Evolutionary conservation across 2,888 invertebrate genomes (phyloP).

Genomic region (Zootermopsis nevadensis): DNA sequence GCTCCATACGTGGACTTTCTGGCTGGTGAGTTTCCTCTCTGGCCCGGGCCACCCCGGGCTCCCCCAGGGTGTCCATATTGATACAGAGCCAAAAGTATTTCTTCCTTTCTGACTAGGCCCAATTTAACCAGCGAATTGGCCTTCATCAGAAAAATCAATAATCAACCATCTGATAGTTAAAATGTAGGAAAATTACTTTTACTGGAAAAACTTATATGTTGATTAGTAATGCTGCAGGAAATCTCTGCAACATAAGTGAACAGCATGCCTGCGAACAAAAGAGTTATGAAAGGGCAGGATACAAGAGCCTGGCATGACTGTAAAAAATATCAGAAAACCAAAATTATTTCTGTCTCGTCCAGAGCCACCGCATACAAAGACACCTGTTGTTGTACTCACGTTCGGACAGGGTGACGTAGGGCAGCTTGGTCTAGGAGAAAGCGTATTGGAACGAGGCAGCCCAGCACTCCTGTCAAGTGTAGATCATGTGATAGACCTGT

Average conservation of each 20-base stretch:
- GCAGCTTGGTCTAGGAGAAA: constrained; percentile 89
- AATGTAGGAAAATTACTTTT: no score
- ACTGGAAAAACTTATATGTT: no score
- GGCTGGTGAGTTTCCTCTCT: no score
- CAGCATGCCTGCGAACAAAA: constrained; percentile 29
- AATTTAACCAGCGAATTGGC: no score
- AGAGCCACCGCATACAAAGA: constrained; percentile 17
- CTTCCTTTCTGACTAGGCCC: no score
- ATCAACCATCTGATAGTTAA: no score
- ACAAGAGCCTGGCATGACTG: not conserved
- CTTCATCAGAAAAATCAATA: no score
- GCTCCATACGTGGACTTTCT: no score
- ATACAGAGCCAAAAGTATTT: no score
- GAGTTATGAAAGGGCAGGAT: not conserved
- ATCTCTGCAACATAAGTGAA: not conserved
- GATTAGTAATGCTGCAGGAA: not conserved
- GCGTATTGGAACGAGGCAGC: constrained; percentile 77
- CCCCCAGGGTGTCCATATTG: no score
- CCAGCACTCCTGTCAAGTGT: constrained; percentile 69
- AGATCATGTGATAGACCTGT: constrained; percentile 74
- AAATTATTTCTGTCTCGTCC: constrained; percentile 16
- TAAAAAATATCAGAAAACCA: not conserved
- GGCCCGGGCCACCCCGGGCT: no score
- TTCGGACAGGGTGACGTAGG: constrained; percentile 93
- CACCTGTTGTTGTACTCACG: constrained; percentile 67